phyloP scores from a whole-genome alignment of 2,888 invertebrate genomes.

The Drosophila kuntzei region DNA sequence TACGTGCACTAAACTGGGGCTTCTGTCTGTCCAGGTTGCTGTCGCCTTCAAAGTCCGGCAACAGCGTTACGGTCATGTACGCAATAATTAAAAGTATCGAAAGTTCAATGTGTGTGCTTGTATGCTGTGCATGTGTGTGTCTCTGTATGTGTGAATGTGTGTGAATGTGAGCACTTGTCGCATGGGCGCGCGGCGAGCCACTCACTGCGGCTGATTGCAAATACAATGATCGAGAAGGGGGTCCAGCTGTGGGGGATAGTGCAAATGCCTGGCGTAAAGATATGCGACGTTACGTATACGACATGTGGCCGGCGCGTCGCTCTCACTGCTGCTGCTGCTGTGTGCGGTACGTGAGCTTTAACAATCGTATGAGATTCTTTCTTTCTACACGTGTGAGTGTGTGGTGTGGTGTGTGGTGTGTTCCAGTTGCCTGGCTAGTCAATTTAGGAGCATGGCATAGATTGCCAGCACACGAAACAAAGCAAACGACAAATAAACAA shows the following conservation, averaged over 20 bases:
- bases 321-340: slow-evolving; percentile 35
- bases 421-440: slow-evolving; percentile 69
- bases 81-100: slow-evolving; percentile 83
- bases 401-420: slow-evolving; percentile 31
- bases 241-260: neutral
- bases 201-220: slow-evolving; percentile 76
- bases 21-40: slow-evolving; percentile 33
- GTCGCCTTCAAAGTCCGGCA: slow-evolving; percentile 68
- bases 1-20: slow-evolving; percentile 68
- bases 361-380: slow-evolving; percentile 73
- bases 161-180: slow-evolving; percentile 72
- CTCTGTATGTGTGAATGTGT: slow-evolving; percentile 26
- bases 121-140: slow-evolving; percentile 30
- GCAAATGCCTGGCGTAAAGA: slow-evolving; percentile 53
- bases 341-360: slow-evolving; percentile 75
- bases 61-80: slow-evolving; percentile 78
- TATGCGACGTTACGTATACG: slow-evolving; percentile 78
- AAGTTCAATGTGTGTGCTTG: slow-evolving; percentile 49
- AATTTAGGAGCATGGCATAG: slow-evolving; percentile 77
- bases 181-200: slow-evolving; percentile 71
- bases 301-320: slow-evolving; percentile 61
- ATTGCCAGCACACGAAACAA: slow-evolving; percentile 79
- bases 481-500: slow-evolving; percentile 80
- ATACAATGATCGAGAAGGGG: slow-evolving; percentile 48
- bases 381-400: slow-evolving; percentile 13